Conservation (phyloP, 1,140 invertebrate species). For the Anoplolepis gracilipes region DNA sequence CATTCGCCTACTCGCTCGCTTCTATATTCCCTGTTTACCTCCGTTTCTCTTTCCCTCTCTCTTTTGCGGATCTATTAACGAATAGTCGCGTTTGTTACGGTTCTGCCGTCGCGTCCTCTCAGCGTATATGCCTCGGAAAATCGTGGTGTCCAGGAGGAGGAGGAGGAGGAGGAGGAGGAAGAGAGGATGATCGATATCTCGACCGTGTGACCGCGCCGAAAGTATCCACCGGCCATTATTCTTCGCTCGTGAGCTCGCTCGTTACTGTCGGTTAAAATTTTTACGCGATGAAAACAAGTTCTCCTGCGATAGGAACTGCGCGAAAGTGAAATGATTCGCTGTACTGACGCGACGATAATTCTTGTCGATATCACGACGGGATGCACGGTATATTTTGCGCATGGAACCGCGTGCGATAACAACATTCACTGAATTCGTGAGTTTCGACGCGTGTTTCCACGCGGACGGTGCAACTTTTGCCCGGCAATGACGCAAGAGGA, state of each 20-base stretch:
- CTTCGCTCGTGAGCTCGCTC: constrained; percentile 51
- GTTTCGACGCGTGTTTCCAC: constrained; percentile 64
- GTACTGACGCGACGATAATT: constrained; percentile 55
- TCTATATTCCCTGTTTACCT: background rate
- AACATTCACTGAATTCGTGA: constrained; percentile 59
- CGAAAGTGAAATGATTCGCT: constrained; percentile 2
- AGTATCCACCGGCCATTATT: constrained; percentile 43
- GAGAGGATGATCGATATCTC: constrained; percentile 63
- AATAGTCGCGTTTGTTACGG: constrained; percentile 14
- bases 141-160: background rate
- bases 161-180: no score
- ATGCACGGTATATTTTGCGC: constrained; percentile 36
- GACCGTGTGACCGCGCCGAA: constrained; percentile 38
- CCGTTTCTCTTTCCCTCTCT: background rate
- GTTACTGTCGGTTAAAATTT: constrained; percentile 68
- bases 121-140: constrained; percentile 26
- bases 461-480: constrained; percentile 66
- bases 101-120: constrained; percentile 21
- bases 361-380: constrained; percentile 53
- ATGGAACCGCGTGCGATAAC: constrained; percentile 42
- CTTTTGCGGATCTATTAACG: constrained; percentile 51
- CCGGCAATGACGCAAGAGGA: constrained; percentile 48
- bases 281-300: constrained; percentile 57
- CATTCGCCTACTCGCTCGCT: constrained; percentile 4
- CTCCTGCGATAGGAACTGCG: constrained; percentile 3